Evolutionary conservation across 2,888 invertebrate genomes (phyloP).

Genomic region (Yponomeuta malinellus): DNA sequence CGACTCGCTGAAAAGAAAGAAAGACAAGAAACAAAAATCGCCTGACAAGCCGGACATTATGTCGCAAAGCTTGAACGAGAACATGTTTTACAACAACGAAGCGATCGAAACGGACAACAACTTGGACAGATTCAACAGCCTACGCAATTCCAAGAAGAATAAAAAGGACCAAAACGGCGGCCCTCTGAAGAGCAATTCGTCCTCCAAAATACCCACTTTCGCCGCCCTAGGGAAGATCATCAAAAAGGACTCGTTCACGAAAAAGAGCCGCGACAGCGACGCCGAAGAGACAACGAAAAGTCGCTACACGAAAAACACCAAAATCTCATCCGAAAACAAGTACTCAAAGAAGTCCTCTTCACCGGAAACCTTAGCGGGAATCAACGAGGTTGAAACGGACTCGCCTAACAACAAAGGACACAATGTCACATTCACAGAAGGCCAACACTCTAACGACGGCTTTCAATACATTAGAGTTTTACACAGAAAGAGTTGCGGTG

Average conservation of each 20-base stretch:
- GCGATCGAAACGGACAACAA: slow-evolving; percentile 58
- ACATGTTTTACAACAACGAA: slow-evolving; percentile 66
- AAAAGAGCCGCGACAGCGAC: slow-evolving; percentile 31
- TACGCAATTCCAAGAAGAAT: slow-evolving; percentile 62
- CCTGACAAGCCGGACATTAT: slow-evolving; percentile 64
- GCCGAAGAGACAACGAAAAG: slow-evolving; percentile 41
- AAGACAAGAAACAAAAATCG: slow-evolving; percentile 55
- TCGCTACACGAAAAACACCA: slow-evolving; percentile 60
- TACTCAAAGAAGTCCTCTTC: slow-evolving; percentile 63
- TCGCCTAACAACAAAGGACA: slow-evolving; percentile 25
- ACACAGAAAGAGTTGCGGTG: slow-evolving; percentile 68
- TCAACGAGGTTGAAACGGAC: slow-evolving; percentile 37
- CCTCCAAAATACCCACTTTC: slow-evolving; percentile 69
- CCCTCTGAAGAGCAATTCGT: slow-evolving; percentile 59
- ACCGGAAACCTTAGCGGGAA: slow-evolving; percentile 41
- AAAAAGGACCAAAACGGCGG: slow-evolving; percentile 49
- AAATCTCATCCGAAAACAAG: slow-evolving; percentile 56
- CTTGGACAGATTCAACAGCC: slow-evolving; percentile 64
- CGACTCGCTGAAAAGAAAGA: slow-evolving; percentile 62
- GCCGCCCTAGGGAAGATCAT: slow-evolving; percentile 69
- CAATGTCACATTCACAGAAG: slow-evolving; percentile 28
- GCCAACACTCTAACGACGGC: slow-evolving; percentile 22
- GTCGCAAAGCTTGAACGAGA: slow-evolving; percentile 74
- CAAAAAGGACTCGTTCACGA: slow-evolving; percentile 64
- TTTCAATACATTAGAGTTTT: slow-evolving; percentile 21